Conservation (phyloP, 2,888 invertebrate species). For the Sarcophaga subvicina region DNA sequence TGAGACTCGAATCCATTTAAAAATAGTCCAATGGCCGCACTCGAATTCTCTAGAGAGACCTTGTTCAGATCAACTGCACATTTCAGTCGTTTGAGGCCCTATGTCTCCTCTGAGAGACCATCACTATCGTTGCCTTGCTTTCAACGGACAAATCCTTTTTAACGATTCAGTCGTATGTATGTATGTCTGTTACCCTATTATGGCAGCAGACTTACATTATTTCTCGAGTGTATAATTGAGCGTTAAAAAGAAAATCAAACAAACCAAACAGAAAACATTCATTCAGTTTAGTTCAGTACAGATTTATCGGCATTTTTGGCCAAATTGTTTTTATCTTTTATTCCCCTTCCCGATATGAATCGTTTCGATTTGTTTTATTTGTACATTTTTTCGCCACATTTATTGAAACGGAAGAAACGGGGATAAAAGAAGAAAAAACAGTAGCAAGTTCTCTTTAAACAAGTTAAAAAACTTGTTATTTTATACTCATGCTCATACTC, state of each 20-base stretch:
- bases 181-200: too few relatives aligned
- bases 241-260: constrained; percentile 54
- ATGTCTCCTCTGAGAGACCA: too few relatives aligned
- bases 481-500: constrained; percentile 53
- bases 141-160: too few relatives aligned
- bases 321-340: constrained; percentile 61
- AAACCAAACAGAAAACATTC: constrained; percentile 22
- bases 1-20: too few relatives aligned
- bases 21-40: too few relatives aligned
- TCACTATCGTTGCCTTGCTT: too few relatives aligned
- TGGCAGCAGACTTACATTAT: not conserved
- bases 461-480: constrained; percentile 65
- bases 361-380: constrained; percentile 32
- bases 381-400: constrained; percentile 34
- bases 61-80: too few relatives aligned
- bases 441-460: constrained; percentile 70
- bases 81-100: too few relatives aligned
- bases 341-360: not conserved
- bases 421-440: constrained; percentile 37
- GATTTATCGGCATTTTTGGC: constrained; percentile 69
- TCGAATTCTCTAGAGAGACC: too few relatives aligned
- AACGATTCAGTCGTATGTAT: too few relatives aligned
- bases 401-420: too few relatives aligned
- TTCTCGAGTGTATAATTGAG: constrained; percentile 27
- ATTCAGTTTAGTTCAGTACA: constrained; percentile 44